Evolutionary conservation across 1,140 invertebrate genomes (phyloP).

Genomic region (Heliconius nattereri): DNA sequence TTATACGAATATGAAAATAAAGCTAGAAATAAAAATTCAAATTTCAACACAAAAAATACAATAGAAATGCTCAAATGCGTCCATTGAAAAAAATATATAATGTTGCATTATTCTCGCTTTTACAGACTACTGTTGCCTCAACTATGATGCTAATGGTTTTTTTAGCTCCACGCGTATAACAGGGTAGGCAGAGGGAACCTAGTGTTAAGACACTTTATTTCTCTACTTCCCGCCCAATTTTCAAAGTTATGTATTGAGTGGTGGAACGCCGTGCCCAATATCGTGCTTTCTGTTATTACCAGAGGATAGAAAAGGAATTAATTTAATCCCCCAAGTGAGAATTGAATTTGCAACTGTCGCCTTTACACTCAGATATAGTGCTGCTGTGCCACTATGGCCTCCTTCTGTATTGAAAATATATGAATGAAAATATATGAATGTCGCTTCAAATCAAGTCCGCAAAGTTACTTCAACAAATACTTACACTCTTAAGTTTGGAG

Average conservation of each 20-base stretch:
- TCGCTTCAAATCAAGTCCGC: too few relatives aligned
- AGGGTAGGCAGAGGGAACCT: not conserved
- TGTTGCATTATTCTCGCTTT: not conserved
- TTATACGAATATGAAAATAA: not conserved
- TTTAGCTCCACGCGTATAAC: not conserved
- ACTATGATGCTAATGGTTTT: not conserved
- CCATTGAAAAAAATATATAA: constrained; percentile 4
- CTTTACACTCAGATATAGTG: not conserved
- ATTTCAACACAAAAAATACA: constrained; percentile 8
- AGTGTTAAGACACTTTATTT: not conserved
- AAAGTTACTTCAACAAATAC: too few relatives aligned
- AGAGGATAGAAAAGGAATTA: not conserved
- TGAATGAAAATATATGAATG: too few relatives aligned
- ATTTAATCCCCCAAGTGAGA: not conserved
- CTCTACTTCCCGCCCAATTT: too few relatives aligned
- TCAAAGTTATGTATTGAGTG: too few relatives aligned
- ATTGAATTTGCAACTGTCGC: not conserved
- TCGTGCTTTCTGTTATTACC: not conserved
- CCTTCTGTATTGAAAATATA: too few relatives aligned
- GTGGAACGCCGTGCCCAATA: not conserved
- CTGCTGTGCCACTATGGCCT: too few relatives aligned
- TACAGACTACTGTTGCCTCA: not conserved
- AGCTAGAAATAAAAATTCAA: not conserved
- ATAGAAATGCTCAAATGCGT: constrained; percentile 5
- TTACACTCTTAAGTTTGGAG: too few relatives aligned